Evolutionary conservation across 2,888 invertebrate species (phyloP).

Genomic region (Petrolisthes manimaculis): DNA sequence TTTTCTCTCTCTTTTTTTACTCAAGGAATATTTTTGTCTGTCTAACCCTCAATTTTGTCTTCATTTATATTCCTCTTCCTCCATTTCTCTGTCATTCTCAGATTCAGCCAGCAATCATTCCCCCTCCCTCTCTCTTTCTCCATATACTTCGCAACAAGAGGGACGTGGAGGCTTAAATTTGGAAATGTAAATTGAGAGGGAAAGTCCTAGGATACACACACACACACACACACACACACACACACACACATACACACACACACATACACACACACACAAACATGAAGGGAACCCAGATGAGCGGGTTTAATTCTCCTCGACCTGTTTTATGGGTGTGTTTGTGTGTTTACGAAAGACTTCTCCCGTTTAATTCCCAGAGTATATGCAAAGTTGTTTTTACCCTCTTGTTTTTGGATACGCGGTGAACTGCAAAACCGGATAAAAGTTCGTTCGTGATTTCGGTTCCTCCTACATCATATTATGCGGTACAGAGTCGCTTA

Average conservation of each 20-base stretch:
- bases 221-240: too few relatives aligned
- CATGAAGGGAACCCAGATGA: background rate
- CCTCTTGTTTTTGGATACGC: too few relatives aligned
- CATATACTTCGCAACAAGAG: background rate
- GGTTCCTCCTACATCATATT: too few relatives aligned
- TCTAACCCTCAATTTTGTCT: too few relatives aligned
- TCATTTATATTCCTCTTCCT: background rate
- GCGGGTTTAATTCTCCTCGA: slow-evolving; percentile 5
- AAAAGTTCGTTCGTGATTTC: too few relatives aligned
- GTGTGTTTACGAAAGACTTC: slow-evolving; percentile 21
- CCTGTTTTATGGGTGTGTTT: slow-evolving; percentile 31
- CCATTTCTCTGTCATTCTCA: background rate
- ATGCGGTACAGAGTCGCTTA: too few relatives aligned
- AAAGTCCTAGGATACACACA: background rate
- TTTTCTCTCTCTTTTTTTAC: background rate
- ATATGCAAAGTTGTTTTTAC: slow-evolving; percentile 3
- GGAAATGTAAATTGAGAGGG: background rate
- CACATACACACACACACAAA: too few relatives aligned
- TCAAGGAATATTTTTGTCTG: too few relatives aligned
- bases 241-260: too few relatives aligned
- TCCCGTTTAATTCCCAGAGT: background rate
- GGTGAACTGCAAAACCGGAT: too few relatives aligned
- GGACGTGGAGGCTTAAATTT: too few relatives aligned
- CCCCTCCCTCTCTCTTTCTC: background rate
- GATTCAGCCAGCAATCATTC: background rate